Evolutionary conservation across 2,797 vertebrate species (phyloP).

Genomic region (Spatula clypeata): DNA sequence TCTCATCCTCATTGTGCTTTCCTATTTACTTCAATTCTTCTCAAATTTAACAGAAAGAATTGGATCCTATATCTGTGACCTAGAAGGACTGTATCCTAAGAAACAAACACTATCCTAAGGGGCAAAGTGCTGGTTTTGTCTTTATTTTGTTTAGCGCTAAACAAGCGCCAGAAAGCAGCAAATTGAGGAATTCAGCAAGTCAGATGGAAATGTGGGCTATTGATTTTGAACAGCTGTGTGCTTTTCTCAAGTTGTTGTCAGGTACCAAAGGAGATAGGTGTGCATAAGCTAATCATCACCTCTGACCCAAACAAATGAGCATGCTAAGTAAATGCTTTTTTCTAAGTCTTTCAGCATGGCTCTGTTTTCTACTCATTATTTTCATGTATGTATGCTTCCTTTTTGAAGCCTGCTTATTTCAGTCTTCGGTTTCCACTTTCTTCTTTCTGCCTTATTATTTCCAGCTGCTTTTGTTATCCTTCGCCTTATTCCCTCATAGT

Average conservation of each 20-base stretch:
- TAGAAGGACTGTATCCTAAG: neutral
- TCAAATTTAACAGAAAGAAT: neutral
- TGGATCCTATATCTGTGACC: neutral
- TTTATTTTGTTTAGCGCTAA: neutral
- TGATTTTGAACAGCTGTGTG: neutral
- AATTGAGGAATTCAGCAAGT: neutral
- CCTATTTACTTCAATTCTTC: neutral
- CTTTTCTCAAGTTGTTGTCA: conserved; percentile 12
- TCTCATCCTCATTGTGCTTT: neutral
- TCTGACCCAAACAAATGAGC: neutral
- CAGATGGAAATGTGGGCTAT: neutral
- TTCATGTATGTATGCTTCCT: neutral
- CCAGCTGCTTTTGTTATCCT: neutral
- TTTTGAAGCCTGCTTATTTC: neutral
- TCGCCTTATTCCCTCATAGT: neutral
- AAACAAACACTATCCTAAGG: neutral
- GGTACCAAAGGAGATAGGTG: neutral
- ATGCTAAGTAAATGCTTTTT: neutral
- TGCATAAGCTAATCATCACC: neutral
- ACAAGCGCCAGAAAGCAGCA: neutral
- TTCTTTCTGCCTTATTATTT: neutral
- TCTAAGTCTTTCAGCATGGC: neutral
- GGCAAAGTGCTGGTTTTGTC: neutral
- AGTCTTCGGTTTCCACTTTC: neutral
- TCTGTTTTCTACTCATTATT: neutral